Base-by-base conservation (phyloP, 2,888 invertebrate genomes). In the Archips xylosteana region DNA sequence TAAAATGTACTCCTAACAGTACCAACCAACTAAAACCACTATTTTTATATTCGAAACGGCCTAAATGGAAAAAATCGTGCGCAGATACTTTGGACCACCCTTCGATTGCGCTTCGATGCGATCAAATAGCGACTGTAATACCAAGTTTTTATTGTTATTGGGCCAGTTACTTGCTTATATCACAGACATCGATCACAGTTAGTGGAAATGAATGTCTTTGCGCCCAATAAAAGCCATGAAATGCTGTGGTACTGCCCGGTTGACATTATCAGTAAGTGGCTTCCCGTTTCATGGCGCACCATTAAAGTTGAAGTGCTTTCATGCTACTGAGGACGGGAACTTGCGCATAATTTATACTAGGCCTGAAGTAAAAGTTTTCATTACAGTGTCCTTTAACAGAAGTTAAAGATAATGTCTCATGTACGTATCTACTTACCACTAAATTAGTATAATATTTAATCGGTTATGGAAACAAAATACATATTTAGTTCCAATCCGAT, bases 291-390 rank as follows among this genome's bases (percentile, higher is more conserved):
- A 23, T 32, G 57, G 57, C 57, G 12, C 32, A 4, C 23, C 57
- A 32, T 57, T 57, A 57, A 57, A 57, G 57, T 32, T 57, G 57
- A 32, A 57, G 57, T 57, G 57, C 57, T 12, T 3, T 10, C 23
- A 32, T 32, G 10, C 32, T 23, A 23, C 51, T 57, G 32, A 32
- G 32, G 32, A 32, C 32, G 23, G 23, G 10, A 54, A 15, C 54
- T 5, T 23, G 1, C 54, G 23, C 54, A 15, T 23, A 5, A 57
- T 57, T 57, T 57, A 57, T 32, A 23, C 32, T 57, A 12, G 32
- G 32, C 32, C 32, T 57, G 6, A 12, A 3, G 32, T 10, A 32
- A 57, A 57, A 57, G 32, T 32, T 32, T 57, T 23, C 32, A 1
- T 32, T 54, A 23, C 9, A n/a, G 15, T 9, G 23, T 15, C 54